Evolutionary conservation across 2,113 vertebrate species (phyloP), one percentile per base, ranked within the genome.

Genomic region (Halichoeres trimaculatus): DNA sequence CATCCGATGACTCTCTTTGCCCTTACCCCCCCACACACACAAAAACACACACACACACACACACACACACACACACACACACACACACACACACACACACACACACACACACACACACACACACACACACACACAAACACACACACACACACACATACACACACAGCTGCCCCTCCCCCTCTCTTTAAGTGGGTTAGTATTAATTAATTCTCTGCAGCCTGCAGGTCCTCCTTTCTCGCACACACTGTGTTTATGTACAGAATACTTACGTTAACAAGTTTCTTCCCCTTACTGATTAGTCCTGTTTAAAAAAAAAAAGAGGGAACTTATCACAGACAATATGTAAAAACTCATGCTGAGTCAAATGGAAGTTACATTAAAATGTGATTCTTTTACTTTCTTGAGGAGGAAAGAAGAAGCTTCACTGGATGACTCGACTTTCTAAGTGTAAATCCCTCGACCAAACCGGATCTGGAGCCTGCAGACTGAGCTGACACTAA

Each of bases 131-230:
- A 24, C 34, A 23, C 14, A 40, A 16, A 30, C 26, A 19, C 35
- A 36, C 10, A 35, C 4, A 34, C 16, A 34, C 54, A 26, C 22
- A 60, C 58, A 45, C 38, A 60, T 22, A 62, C 10, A 22, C 16
- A n/a, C 17, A 13, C 12, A 23, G 13, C 19, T 3, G 22, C 45
- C 64, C 17, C 48, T 55, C 66, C 61, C 40, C 45, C 75, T 40
- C 19, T 7, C 30, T 10, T 62, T 87, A 84, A 89, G 73, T 85
- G 70, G 74, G 76, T 89, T 85, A 79, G 20, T 80, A 58, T 76
- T 74, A 84, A 75, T 86, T 72, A 84, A 73, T 85, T 74, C 69
- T 71, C 38, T 47, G 70, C 73, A 76, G 60, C 54, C 85, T 76
- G 68, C 76, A 62, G 40, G 59, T 75, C 67, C 23, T 54, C 1